A percentile compares a stretch with the other conserved stretches of the same genome.
Conservation (phyloP, 1,140 invertebrate species). For the Halyomorpha halys region DNA sequence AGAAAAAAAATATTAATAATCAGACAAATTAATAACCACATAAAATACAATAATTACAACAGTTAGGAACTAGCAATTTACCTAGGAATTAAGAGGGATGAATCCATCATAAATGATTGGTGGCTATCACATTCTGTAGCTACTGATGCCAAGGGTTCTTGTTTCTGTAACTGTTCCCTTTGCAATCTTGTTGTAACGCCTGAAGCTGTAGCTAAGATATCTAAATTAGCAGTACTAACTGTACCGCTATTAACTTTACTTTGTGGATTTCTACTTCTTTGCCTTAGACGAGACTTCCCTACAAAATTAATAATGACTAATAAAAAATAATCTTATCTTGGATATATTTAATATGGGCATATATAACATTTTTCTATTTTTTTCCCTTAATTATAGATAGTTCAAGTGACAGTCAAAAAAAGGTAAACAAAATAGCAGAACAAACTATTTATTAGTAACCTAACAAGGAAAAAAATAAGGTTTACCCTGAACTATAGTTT, state of each 20-base stretch:
- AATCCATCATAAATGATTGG: not conserved
- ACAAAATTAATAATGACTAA: conserved; percentile 26
- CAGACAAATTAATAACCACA: no score
- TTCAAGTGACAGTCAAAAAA: no score
- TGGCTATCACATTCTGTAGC: conserved; percentile 12
- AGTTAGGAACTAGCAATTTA: not conserved
- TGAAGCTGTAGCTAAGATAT: conserved; percentile 29
- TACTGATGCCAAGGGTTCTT: conserved; percentile 27
- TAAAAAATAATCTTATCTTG: not conserved
- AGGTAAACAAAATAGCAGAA: no score
- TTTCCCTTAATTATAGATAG: no score
- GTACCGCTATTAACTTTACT: conserved; percentile 34
- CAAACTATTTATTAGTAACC: no score
- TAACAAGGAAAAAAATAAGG: no score
- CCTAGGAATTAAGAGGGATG: conserved; percentile 6
- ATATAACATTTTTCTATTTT: no score
- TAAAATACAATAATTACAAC: no score
- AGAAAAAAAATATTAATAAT: not conserved
- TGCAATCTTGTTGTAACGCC: conserved; percentile 65
- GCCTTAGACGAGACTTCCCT: conserved; percentile 37
- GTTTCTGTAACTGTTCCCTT: conserved; percentile 60
- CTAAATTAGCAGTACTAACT: conserved; percentile 19
- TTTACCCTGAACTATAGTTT: no score
- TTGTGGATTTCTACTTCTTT: conserved; percentile 34
- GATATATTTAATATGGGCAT: no score